Conservation (phyloP, 2,797 vertebrate species). For the Spinus pinus region DNA sequence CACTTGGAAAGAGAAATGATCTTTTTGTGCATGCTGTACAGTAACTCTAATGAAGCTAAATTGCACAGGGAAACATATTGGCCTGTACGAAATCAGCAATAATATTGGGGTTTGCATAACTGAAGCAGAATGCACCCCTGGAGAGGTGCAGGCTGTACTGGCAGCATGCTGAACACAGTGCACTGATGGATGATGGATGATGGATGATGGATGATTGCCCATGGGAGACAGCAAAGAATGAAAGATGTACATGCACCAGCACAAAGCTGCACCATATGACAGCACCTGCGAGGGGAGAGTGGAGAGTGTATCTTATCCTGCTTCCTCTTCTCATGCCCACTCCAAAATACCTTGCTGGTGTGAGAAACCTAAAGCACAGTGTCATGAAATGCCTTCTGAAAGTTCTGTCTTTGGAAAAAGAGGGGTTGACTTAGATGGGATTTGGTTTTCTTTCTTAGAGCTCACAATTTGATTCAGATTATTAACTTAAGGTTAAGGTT, state of each 20-base stretch:
- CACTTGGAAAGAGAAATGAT: neutral
- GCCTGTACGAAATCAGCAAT: neutral
- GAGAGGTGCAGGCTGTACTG: neutral
- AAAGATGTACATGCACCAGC: neutral
- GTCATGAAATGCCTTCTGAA: neutral
- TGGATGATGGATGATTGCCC: neutral
- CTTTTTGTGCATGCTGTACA: neutral
- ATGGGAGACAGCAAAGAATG: neutral
- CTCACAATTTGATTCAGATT: neutral
- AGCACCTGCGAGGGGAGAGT: neutral
- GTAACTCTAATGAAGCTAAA: constrained; percentile 12
- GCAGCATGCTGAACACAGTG: neutral
- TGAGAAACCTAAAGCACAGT: neutral
- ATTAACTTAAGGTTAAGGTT: neutral
- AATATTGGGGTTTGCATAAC: neutral
- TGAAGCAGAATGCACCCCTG: neutral
- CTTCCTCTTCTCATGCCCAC: neutral
- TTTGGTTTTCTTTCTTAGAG: neutral
- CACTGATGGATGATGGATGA: neutral
- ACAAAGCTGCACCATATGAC: neutral
- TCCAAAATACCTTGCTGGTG: neutral
- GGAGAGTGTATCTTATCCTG: neutral
- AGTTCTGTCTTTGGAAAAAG: neutral
- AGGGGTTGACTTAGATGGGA: neutral
- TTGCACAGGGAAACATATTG: neutral